These are phyloP conservation scores for Lysiphlebus fabarum DNA, from an alignment of 1,140 invertebrate genomes.

Conservation along the genomic window DNA sequence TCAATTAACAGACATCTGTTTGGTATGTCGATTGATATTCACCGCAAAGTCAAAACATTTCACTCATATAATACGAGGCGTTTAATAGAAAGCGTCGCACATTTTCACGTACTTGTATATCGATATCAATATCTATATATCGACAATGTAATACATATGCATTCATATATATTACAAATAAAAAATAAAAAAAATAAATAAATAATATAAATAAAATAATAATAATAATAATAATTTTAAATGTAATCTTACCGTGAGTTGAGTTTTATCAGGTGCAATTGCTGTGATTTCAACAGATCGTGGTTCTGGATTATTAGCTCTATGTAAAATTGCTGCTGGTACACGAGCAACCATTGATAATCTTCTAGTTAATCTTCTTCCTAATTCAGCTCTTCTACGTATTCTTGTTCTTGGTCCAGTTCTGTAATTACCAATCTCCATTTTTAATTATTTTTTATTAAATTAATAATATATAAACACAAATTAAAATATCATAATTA, in stretches of 20 bases:
- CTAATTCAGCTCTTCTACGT: constrained; percentile 46
- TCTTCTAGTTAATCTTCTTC: constrained; percentile 52
- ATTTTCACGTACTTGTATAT: constrained; percentile 7
- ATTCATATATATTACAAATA: no score
- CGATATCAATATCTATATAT: constrained; percentile 10
- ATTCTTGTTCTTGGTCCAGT: constrained; percentile 40
- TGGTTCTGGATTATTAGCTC: constrained; percentile 39
- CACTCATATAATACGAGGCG: constrained; percentile 8
- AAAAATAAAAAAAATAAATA: not conserved
- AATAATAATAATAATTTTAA: not conserved
- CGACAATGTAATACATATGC: not conserved
- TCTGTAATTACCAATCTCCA: constrained; percentile 48
- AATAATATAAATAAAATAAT: no score
- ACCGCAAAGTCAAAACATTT: constrained; percentile 23
- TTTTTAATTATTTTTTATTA: constrained; percentile 26
- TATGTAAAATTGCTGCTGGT: constrained; percentile 51
- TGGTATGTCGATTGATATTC: constrained; percentile 19
- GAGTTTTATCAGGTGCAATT: constrained; percentile 57
- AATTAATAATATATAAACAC: no score
- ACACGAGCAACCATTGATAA: constrained; percentile 56
- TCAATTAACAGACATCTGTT: not conserved
- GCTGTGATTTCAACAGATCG: constrained; percentile 52
- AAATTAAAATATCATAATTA: no score
- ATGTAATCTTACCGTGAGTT: constrained; percentile 50
- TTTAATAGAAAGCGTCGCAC: constrained; percentile 18